Conservation (phyloP, 2,888 invertebrate genomes). For the Amorpha juglandis region DNA sequence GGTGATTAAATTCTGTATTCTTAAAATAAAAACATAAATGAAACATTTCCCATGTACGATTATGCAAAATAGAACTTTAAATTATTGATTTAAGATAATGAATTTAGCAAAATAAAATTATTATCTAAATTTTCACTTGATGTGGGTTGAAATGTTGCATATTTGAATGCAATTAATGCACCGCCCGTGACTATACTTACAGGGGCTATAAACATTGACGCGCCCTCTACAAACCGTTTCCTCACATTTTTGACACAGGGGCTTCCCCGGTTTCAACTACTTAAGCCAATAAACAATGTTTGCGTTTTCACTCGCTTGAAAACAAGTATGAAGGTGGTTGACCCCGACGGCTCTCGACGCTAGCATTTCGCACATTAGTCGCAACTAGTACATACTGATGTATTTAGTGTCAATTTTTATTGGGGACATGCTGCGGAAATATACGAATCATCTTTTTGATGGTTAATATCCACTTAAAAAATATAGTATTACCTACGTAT, state of each 20-base stretch:
- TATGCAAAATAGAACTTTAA: too few species aligned
- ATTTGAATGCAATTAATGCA: too few species aligned
- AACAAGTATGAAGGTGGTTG: slow-evolving; percentile 8
- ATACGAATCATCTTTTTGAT: not conserved
- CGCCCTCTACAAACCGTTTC: not conserved
- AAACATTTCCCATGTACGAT: too few species aligned
- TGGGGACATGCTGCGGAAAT: not conserved
- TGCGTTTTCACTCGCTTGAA: slow-evolving; percentile 6
- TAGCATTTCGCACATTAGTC: not conserved
- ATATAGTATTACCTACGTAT: not conserved
- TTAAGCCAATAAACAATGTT: not conserved
- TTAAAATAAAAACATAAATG: too few species aligned
- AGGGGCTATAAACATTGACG: too few species aligned
- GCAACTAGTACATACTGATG: not conserved
- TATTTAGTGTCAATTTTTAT: slow-evolving; percentile 22
- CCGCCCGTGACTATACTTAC: too few species aligned
- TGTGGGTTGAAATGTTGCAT: too few species aligned
- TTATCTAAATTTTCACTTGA: too few species aligned
- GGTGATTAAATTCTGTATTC: too few species aligned
- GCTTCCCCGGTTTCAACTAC: slow-evolving; percentile 1
- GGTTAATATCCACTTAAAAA: not conserved
- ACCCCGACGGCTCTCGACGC: slow-evolving; percentile 8
- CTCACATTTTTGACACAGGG: not conserved
- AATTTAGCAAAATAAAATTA: too few species aligned
- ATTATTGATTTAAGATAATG: too few species aligned